A percentile compares a stretch with the other conserved stretches of the same genome.
Conservation (phyloP, 2,888 invertebrate genomes). For the Ophion slaviceki region DNA sequence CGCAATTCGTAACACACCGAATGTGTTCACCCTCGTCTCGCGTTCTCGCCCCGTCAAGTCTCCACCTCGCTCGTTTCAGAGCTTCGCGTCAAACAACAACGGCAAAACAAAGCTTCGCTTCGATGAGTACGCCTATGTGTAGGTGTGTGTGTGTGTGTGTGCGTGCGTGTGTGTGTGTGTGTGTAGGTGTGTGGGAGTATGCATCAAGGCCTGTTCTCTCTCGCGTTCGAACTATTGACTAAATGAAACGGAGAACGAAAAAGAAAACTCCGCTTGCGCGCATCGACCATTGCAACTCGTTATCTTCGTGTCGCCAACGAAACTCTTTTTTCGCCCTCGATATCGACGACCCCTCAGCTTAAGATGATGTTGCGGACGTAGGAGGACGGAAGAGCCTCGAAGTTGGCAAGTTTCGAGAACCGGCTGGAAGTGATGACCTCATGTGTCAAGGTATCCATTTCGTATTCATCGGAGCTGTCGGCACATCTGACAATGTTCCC, state of each 20-base stretch:
- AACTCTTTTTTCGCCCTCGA: neutral
- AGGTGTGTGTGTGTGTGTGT: neutral
- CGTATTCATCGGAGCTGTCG: neutral
- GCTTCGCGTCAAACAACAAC: conserved; percentile 53
- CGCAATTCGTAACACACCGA: conserved; percentile 60
- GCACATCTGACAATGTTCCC: neutral
- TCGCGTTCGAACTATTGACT: conserved; percentile 59
- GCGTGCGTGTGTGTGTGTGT: neutral
- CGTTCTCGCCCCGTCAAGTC: conserved; percentile 33
- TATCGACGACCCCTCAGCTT: neutral
- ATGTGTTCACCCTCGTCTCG: conserved; percentile 60
- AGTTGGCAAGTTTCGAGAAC: neutral
- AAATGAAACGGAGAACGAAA: conserved; percentile 43
- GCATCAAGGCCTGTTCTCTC: conserved; percentile 50
- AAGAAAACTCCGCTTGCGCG: conserved; percentile 35
- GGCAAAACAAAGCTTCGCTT: conserved; percentile 58
- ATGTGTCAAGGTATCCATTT: neutral
- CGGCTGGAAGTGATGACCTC: neutral
- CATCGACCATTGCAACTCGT: conserved; percentile 19
- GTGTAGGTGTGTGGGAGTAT: neutral
- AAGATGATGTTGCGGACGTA: neutral
- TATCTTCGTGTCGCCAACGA: neutral
- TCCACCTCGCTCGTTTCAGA: conserved; percentile 17
- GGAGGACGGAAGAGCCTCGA: neutral
- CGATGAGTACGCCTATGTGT: conserved; percentile 8